A percentile compares a stretch with the other conserved stretches of the same genome.
phyloP scores from a whole-genome alignment of 2,113 vertebrate species.

The Macroglossus sobrinus region DNA sequence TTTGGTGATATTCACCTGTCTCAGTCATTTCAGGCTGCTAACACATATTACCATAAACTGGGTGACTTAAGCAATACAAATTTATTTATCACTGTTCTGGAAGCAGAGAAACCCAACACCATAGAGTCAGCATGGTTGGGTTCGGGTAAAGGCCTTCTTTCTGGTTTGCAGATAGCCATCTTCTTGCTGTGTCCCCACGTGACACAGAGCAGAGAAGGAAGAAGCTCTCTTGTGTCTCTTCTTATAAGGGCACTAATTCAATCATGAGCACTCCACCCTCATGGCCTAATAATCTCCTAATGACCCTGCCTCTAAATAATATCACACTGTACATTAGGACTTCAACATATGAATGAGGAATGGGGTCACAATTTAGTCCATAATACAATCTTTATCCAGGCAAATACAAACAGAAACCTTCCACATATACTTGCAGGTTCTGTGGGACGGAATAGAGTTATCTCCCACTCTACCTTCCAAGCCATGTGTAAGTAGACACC shows the following conservation, averaged over 20 bases:
- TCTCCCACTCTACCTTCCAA: not conserved
- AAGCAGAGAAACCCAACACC: no score
- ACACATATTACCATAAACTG: no score
- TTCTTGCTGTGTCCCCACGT: no score
- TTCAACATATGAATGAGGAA: not conserved
- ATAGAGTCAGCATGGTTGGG: no score
- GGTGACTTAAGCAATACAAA: no score
- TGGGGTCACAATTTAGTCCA: not conserved
- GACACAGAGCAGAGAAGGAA: no score
- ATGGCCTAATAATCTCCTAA: not conserved
- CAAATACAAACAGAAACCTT: no score
- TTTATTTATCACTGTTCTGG: no score
- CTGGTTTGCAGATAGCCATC: no score
- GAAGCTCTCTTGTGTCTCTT: not conserved
- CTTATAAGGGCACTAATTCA: not conserved
- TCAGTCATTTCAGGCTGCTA: no score
- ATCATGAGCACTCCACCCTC: not conserved
- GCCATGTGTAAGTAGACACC: not conserved
- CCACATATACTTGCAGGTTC: not conserved
- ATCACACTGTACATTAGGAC: not conserved
- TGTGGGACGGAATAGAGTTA: not conserved
- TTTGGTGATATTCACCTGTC: no score
- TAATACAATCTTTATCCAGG: not conserved
- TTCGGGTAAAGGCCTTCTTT: no score
- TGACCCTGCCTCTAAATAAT: not conserved